Percentiles rank a stretch among this genome's conserved stretches.
Evolutionary conservation across 1,140 invertebrate genomes (phyloP).

Genomic region (Pomacea maculata): DNA sequence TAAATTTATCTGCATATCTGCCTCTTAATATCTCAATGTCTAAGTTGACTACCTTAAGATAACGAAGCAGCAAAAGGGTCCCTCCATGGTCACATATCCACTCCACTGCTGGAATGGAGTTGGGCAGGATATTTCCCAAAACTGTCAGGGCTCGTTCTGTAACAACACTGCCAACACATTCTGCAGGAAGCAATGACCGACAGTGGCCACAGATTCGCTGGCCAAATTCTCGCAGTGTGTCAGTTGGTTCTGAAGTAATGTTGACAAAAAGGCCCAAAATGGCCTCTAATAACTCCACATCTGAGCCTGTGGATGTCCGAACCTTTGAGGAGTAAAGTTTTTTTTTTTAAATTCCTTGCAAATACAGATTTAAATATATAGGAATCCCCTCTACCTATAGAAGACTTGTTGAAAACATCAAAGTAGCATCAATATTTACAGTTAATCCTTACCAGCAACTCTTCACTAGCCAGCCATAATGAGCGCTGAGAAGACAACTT

Average conservation of each 20-base stretch:
- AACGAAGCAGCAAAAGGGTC: slow-evolving; percentile 31
- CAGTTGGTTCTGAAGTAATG: slow-evolving; percentile 31
- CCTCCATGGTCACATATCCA: slow-evolving; percentile 39
- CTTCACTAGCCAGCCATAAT: slow-evolving; percentile 36
- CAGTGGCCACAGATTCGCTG: slow-evolving; percentile 34
- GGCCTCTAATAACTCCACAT: slow-evolving; percentile 31
- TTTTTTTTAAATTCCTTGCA: not conserved
- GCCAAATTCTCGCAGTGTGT: slow-evolving; percentile 29
- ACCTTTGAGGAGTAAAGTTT: not conserved
- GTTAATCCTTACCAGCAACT: slow-evolving; percentile 32
- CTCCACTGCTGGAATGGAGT: slow-evolving; percentile 39
- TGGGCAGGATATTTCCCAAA: slow-evolving; percentile 44
- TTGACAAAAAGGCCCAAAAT: slow-evolving; percentile 40
- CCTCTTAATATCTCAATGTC: no score
- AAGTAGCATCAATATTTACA: no score
- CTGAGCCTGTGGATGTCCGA: slow-evolving; percentile 8
- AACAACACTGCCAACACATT: not conserved
- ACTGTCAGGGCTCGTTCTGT: slow-evolving; percentile 32
- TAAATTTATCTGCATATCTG: no score
- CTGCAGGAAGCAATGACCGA: slow-evolving; percentile 24
- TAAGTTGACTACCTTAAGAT: slow-evolving; percentile 32
- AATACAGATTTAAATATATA: not conserved
- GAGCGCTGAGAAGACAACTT: slow-evolving; percentile 31
- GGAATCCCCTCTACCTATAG: not conserved
- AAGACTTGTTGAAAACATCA: not conserved